A percentile compares a stretch with the other conserved stretches of the same genome.
These are phyloP conservation scores for Celastrina argiolus DNA, from an alignment of 2,888 invertebrate genomes.

Conservation along the genomic window DNA sequence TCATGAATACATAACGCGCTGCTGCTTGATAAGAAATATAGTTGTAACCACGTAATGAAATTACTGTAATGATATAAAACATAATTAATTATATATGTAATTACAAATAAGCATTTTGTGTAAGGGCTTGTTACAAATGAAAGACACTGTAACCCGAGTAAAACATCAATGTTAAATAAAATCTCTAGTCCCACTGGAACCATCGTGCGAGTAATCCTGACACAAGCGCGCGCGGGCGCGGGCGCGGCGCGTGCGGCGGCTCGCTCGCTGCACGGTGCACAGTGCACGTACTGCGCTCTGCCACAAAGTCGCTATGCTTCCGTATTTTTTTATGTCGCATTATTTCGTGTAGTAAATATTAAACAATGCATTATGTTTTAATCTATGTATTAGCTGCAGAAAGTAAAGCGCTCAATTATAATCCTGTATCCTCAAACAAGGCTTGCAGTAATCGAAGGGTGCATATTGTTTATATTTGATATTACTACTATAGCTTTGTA, in stretches of 20 bases:
- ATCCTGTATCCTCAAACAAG: slow-evolving; percentile 74
- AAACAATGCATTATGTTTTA: slow-evolving; percentile 72
- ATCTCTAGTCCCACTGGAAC: slow-evolving; percentile 83
- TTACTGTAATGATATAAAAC: slow-evolving; percentile 77
- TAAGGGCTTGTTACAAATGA: slow-evolving; percentile 80
- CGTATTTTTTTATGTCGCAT: slow-evolving; percentile 66
- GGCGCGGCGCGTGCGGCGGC: neutral
- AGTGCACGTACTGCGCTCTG: slow-evolving; percentile 33
- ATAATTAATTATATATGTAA: slow-evolving; percentile 64
- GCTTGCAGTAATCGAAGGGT: slow-evolving; percentile 78
- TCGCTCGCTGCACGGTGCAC: neutral
- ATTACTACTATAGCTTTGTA: slow-evolving; percentile 83
- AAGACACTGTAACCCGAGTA: slow-evolving; percentile 81
- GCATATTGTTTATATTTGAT: slow-evolving; percentile 79
- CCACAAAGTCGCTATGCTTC: slow-evolving; percentile 66
- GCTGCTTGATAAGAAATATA: slow-evolving; percentile 70
- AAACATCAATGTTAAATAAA: slow-evolving; percentile 77
- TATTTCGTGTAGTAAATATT: slow-evolving; percentile 71
- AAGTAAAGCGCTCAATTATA: slow-evolving; percentile 74
- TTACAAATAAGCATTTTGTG: slow-evolving; percentile 78
- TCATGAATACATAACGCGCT: slow-evolving; percentile 43
- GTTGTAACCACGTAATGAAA: slow-evolving; percentile 76
- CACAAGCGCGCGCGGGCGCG: slow-evolving; percentile 29
- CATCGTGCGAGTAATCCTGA: slow-evolving; percentile 69
- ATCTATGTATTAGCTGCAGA: slow-evolving; percentile 69